Evolutionary conservation across 1,140 invertebrate species (phyloP).

Genomic region (Apolygus lucorum): DNA sequence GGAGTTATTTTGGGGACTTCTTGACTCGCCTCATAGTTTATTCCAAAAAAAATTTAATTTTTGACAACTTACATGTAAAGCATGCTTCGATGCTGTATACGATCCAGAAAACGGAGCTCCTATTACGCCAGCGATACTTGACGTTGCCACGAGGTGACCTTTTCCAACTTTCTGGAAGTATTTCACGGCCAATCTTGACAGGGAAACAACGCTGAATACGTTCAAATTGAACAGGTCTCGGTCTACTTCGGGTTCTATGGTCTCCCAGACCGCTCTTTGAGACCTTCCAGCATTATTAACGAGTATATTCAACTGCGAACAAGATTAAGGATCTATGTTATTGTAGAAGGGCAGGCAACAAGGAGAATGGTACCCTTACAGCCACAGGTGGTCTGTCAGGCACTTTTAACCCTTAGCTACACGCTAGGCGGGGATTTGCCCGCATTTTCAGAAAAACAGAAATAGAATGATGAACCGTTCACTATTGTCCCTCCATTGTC

Average conservation of each 20-base stretch:
- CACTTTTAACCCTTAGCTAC: too few species aligned
- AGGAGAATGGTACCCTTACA: too few species aligned
- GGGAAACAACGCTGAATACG: conserved; percentile 63
- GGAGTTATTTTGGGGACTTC: too few species aligned
- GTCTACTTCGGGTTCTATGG: conserved; percentile 67
- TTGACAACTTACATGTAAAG: conserved; percentile 59
- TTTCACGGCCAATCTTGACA: conserved; percentile 56
- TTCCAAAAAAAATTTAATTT: not conserved
- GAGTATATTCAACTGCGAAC: conserved; percentile 59
- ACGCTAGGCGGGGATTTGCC: too few species aligned
- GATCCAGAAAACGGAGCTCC: conserved; percentile 62
- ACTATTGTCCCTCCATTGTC: too few species aligned
- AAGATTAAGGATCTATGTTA: conserved; percentile 23
- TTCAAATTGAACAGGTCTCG: conserved; percentile 71
- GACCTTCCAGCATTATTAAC: conserved; percentile 75
- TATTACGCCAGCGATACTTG: conserved; percentile 60
- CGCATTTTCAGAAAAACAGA: not conserved
- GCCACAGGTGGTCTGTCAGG: too few species aligned
- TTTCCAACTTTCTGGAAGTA: conserved; percentile 51
- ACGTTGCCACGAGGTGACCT: conserved; percentile 65
- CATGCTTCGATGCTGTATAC: conserved; percentile 73
- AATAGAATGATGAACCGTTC: too few species aligned
- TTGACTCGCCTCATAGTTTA: too few species aligned
- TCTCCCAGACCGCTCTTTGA: conserved; percentile 66
- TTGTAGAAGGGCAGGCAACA: too few species aligned